These are phyloP conservation scores for Unio pictorum DNA, from an alignment of 2,888 invertebrate genomes.

Conservation along the genomic window DNA sequence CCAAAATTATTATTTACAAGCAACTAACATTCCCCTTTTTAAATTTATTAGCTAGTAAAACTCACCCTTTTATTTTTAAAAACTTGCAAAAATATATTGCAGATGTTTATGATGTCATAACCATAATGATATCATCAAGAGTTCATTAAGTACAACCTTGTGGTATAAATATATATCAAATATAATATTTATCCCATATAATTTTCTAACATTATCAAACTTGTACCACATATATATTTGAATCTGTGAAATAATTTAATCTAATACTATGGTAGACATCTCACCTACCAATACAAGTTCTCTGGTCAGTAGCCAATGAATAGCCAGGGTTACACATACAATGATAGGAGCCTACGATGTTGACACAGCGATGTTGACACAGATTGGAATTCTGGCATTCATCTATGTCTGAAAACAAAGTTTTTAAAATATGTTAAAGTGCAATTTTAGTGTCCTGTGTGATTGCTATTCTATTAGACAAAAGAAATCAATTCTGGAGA, in stretches of 20 bases:
- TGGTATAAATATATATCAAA: too few relatives aligned
- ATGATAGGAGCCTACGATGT: constrained; percentile 90
- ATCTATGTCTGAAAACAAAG: constrained; percentile 78
- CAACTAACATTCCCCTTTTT: too few relatives aligned
- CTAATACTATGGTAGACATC: not conserved
- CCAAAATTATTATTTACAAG: too few relatives aligned
- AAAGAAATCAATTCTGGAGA: too few relatives aligned
- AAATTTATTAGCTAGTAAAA: too few relatives aligned
- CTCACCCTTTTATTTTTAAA: too few relatives aligned
- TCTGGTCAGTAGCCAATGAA: constrained; percentile 81
- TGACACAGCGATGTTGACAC: constrained; percentile 92
- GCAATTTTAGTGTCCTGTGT: not conserved
- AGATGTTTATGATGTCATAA: too few relatives aligned
- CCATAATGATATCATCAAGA: too few relatives aligned
- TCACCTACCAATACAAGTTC: constrained; percentile 72
- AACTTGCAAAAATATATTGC: too few relatives aligned
- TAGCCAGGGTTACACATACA: constrained; percentile 92
- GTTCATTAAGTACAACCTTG: too few relatives aligned
- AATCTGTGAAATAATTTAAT: not conserved
- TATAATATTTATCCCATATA: too few relatives aligned
- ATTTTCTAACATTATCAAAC: not conserved
- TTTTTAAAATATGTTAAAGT: not conserved
- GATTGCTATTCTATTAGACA: not conserved
- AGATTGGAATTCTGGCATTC: constrained; percentile 77
- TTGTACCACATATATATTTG: not conserved